Evolutionary conservation across 2,797 vertebrate species (phyloP).

Genomic region (Eremophila alpestris): DNA sequence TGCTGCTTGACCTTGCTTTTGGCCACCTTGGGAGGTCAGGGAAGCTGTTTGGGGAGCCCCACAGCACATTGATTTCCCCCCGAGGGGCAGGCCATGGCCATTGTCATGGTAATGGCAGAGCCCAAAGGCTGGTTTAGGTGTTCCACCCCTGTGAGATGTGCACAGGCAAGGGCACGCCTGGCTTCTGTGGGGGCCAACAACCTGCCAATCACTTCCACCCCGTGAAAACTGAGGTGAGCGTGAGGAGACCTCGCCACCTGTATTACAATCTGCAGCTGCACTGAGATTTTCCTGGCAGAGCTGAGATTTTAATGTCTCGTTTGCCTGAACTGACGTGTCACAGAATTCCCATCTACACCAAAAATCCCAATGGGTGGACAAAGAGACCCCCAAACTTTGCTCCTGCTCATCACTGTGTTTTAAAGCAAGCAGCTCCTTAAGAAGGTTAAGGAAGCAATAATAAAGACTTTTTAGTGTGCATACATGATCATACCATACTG

Average conservation of each 20-base stretch:
- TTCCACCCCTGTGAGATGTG: not conserved
- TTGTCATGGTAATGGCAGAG: slow-evolving; percentile 53
- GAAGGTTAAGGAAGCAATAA: slow-evolving; percentile 62
- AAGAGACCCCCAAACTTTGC: slow-evolving; percentile 55
- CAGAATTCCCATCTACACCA: slow-evolving; percentile 26
- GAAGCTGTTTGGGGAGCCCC: not conserved
- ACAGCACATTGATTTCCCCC: slow-evolving; percentile 25
- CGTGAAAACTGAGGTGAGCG: slow-evolving; percentile 35
- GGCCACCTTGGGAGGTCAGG: slow-evolving; percentile 33
- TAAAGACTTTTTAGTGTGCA: slow-evolving; percentile 44
- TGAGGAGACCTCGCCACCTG: slow-evolving; percentile 70
- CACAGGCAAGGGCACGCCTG: not conserved
- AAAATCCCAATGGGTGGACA: slow-evolving; percentile 52
- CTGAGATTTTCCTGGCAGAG: slow-evolving; percentile 71
- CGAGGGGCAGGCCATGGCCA: not conserved
- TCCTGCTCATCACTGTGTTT: slow-evolving; percentile 23
- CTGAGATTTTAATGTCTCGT: slow-evolving; percentile 58
- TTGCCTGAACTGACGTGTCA: slow-evolving; percentile 61
- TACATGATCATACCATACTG: slow-evolving; percentile 51
- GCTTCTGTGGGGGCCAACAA: slow-evolving; percentile 16
- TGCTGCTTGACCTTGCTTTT: slow-evolving; percentile 54
- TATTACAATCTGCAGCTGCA: slow-evolving; percentile 80
- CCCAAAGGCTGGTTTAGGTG: not conserved
- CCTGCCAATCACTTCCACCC: slow-evolving; percentile 43
- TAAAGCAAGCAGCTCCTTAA: slow-evolving; percentile 50